Evolutionary conservation across 2,888 invertebrate species (phyloP), one percentile per base, ranked within the genome.

Genomic region (Cephus pulcher): DNA sequence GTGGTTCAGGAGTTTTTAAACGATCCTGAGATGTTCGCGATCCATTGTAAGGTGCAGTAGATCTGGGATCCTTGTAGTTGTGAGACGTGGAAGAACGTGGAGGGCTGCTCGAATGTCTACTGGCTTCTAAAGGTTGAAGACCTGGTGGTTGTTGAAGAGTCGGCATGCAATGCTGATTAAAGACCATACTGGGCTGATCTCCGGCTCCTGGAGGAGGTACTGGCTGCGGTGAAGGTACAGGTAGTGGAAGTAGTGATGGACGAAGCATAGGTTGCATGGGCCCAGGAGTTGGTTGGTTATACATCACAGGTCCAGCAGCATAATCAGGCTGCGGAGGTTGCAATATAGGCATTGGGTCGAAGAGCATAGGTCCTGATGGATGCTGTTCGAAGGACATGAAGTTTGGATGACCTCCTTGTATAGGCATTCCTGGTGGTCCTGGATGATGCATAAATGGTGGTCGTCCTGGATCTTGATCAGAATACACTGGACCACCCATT

Each of bases 1-100:
- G 91, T 40, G 91, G 91, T 79, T 91, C 91, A 12, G 91, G 91
- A 33, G 91, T 91, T 83, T 87, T 89, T 37, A 91, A 81, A 40
- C 91, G 88, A 80, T 90, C 89, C 69, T 88, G 86, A 4, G 75
- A 77, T 56, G 76, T 77, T 34, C 82, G 83, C 33, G 80, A 11
- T n/a, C 80, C 85, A 35, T 85, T 88, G 78, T 87, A 84, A n/a
- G 85, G 76, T 15, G 85, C 71, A 4, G 82, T 70, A 32, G 79
- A 35, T 15, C 76, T 34, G 34, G 77, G 81, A n/a, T 83, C 81
- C 34, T 81, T 80, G 76, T 84, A 87, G 76, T 23, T 82, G 69
- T 81, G 82, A 30, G 82, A 80, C 73, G 82, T 30, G 12, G 75
- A 69, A 4, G 40, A 34, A 23, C 32, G 56, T 68, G 34, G 34